phyloP scores from a whole-genome alignment of 2,888 invertebrate genomes.

The Phortica magna region DNA sequence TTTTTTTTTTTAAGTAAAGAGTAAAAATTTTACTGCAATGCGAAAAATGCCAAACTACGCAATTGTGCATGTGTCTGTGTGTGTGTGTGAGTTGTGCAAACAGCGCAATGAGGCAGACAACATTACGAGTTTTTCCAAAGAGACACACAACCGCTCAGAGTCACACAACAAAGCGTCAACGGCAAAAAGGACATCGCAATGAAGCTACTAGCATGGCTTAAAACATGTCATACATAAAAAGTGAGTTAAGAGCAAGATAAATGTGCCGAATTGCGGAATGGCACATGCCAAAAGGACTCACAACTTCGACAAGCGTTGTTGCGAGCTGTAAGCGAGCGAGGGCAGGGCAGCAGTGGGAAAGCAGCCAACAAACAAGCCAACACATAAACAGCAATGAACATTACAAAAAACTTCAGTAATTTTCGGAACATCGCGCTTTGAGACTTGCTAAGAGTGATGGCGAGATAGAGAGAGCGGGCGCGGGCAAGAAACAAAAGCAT shows the following conservation, averaged over 20 bases:
- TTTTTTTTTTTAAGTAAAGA: neutral
- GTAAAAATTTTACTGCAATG: constrained; percentile 66
- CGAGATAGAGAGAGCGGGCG: neutral
- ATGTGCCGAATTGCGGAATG: neutral
- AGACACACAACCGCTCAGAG: no score
- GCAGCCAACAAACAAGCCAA: neutral
- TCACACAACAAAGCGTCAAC: no score
- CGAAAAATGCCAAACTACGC: constrained; percentile 56
- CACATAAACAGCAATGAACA: neutral
- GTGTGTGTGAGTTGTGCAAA: constrained; percentile 33
- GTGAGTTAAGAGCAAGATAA: neutral
- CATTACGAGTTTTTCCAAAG: no score
- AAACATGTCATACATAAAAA: neutral
- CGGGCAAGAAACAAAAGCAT: neutral
- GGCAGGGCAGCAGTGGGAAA: neutral
- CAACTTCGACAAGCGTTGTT: neutral
- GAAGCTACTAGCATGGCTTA: neutral
- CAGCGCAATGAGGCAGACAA: constrained; percentile 24
- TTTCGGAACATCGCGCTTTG: no score
- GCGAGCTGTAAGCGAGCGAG: neutral
- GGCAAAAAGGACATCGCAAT: constrained; percentile 60
- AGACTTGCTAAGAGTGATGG: no score
- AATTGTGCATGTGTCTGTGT: constrained; percentile 22
- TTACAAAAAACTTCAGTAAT: neutral
- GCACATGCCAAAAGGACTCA: neutral